These are phyloP conservation scores for Philhelius pedissequus DNA, from an alignment of 2,888 invertebrate species.

Conservation along the genomic window DNA sequence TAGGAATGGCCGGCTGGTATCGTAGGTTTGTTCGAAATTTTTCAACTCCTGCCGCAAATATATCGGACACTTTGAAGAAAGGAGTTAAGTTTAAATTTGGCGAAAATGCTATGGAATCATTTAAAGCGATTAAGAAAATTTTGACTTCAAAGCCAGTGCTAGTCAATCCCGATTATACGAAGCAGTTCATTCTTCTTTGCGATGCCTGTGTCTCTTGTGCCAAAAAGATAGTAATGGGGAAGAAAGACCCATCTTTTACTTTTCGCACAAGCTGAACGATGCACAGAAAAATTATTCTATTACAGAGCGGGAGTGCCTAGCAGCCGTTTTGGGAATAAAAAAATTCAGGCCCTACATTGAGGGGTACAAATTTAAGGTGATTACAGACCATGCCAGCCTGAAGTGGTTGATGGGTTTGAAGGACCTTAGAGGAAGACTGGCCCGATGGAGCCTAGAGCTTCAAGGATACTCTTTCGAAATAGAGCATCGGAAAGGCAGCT, in stretches of 20 bases:
- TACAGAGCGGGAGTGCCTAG: background rate
- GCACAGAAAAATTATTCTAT: background rate
- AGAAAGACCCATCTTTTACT: conserved; percentile 25
- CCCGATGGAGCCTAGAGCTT: background rate
- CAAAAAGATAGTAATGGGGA: conserved; percentile 19
- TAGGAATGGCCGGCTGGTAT: too few relatives aligned
- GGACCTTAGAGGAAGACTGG: background rate
- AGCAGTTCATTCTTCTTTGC: background rate
- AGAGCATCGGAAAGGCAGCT: background rate
- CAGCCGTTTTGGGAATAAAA: too few relatives aligned
- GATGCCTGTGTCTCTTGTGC: background rate
- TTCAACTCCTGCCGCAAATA: background rate
- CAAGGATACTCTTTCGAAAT: background rate
- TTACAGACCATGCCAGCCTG: conserved; percentile 5
- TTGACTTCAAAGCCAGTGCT: too few relatives aligned
- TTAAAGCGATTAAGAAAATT: background rate
- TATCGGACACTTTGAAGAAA: background rate
- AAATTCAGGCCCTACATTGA: too few relatives aligned
- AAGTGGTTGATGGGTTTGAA: too few relatives aligned
- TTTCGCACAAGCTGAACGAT: background rate
- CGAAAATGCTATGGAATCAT: background rate
- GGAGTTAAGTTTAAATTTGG: background rate
- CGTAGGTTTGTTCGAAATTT: background rate
- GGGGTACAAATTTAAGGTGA: background rate
- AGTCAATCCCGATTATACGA: too few relatives aligned